Percentiles rank a stretch among this genome's conserved stretches.
Conservation (phyloP, 2,797 vertebrate genomes). For the Pseudopleuronectes americanus region DNA sequence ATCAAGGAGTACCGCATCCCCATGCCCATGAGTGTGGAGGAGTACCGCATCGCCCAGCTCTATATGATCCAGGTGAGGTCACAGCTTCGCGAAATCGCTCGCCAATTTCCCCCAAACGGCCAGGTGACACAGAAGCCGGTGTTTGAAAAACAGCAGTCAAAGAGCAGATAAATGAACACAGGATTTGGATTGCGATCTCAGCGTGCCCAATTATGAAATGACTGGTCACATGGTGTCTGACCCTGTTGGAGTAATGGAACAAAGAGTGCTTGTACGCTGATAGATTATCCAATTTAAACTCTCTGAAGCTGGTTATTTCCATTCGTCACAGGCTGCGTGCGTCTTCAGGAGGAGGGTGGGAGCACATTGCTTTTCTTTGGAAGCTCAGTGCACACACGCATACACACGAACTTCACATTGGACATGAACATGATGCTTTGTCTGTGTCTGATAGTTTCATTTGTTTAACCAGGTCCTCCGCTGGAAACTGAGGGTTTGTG, state of each 20-base stretch:
- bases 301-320: constrained; percentile 45
- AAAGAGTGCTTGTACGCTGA: constrained; percentile 68
- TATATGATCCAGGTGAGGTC: constrained; percentile 98
- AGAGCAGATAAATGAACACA: constrained; percentile 7
- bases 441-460: constrained; percentile 22
- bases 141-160: neutral
- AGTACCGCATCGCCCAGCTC: constrained; percentile 98
- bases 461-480: constrained; percentile 18
- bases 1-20: constrained; percentile 98
- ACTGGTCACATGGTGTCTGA: constrained; percentile 58
- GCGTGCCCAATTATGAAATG: constrained; percentile 49
- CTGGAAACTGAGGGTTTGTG: constrained; percentile 14
- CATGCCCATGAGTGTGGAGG: constrained; percentile 97
- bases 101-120: constrained; percentile 1
- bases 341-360: constrained; percentile 22
- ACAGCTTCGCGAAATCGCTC: neutral
- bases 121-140: neutral
- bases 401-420: constrained; percentile 2
- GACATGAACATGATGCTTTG: constrained; percentile 28
- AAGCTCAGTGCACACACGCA: neutral
- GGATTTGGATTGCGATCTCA: constrained; percentile 14
- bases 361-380: constrained; percentile 1
- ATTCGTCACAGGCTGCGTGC: constrained; percentile 34
- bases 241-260: constrained; percentile 47
- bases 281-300: constrained; percentile 71